Evolutionary conservation across 1,140 invertebrate genomes (phyloP), one percentile per base, ranked within the genome.

Genomic region (Pseudomyrmex cubaensis): DNA sequence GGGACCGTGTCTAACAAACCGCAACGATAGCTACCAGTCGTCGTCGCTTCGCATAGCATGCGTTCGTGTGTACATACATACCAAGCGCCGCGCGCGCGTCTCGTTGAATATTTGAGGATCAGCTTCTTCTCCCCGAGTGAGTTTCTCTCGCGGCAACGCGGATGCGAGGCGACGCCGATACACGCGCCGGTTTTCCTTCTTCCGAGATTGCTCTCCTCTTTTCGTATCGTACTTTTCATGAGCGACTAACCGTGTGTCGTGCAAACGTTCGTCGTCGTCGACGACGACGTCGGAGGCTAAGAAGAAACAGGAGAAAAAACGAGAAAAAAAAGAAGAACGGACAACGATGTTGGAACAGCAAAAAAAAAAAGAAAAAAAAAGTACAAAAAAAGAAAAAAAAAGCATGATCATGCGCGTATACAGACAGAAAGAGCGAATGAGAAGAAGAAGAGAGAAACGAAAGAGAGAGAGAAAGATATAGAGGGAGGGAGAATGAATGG

Each of bases 1-100:
- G 73, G 73, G 74, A 84, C 70, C 85, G 83, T 85, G 88, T 73
- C 85, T 92, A 92, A 92, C 91, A 90, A 92, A 92, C 90, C 91
- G 88, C 91, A 91, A 92, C 91, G 89, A 91, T 91, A 90, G 84
- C 89, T 90, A 90, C 87, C 86, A 89, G 86, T 91, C 86, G 89
- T 69, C 83, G 80, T 67, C 77, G 61, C 63, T 64, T 61, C 54
- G 44, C 64, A 69, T 69, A 67, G 57, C 66, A 72, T 59, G 57
- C 61, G 48, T 25, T 3, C 25, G 54, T 25, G 62, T 62, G 50
- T 46, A 22, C 5, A 12, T 46, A 35, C 35, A 57, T 20, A 22
- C 57, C n/a, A 46, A 12, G 22, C 13, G 44, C 15, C 50, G 50
- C 80, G 50, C 57, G 35, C 46, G 52, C 82, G 52, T 48, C 22